Percentiles rank a stretch among this genome's conserved stretches.
These are phyloP conservation scores for Parthenolecanium corni DNA, from an alignment of 2,888 invertebrate genomes.

Conservation along the genomic window DNA sequence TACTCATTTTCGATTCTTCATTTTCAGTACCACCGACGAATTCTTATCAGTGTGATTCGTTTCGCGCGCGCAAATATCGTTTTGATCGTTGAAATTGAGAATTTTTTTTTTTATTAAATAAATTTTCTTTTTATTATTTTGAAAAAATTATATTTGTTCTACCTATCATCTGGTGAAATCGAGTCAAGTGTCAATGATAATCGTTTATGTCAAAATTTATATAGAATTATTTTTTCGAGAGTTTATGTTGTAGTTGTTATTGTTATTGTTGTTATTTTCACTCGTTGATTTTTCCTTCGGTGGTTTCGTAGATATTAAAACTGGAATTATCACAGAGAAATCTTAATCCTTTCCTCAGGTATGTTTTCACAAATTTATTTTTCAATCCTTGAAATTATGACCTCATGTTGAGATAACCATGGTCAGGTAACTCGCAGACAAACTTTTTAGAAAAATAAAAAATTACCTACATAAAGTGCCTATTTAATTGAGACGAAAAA, in stretches of 20 bases:
- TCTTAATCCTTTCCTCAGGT: constrained; percentile 27
- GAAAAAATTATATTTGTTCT: not conserved
- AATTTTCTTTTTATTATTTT: not conserved
- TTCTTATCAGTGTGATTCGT: constrained; percentile 8
- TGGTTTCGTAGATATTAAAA: constrained; percentile 6
- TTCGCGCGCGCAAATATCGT: not conserved
- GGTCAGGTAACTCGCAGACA: too few relatives aligned
- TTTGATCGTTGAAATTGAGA: not conserved
- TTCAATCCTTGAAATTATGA: too few relatives aligned
- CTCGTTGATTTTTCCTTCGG: not conserved
- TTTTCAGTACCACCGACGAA: not conserved
- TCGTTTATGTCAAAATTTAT: too few relatives aligned
- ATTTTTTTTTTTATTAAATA: too few relatives aligned
- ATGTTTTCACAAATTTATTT: not conserved
- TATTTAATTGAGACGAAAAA: too few relatives aligned
- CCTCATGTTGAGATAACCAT: too few relatives aligned
- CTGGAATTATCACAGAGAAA: constrained; percentile 28
- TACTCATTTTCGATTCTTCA: not conserved
- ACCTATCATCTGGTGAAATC: not conserved
- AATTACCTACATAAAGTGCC: too few relatives aligned
- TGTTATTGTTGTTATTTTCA: not conserved
- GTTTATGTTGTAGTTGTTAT: not conserved
- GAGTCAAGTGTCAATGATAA: not conserved
- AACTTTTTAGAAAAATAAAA: too few relatives aligned
- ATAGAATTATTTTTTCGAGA: not conserved